These are phyloP conservation scores for Venustaconcha ellipsiformis DNA, from an alignment of 1,140 invertebrate species.

Conservation along the genomic window DNA sequence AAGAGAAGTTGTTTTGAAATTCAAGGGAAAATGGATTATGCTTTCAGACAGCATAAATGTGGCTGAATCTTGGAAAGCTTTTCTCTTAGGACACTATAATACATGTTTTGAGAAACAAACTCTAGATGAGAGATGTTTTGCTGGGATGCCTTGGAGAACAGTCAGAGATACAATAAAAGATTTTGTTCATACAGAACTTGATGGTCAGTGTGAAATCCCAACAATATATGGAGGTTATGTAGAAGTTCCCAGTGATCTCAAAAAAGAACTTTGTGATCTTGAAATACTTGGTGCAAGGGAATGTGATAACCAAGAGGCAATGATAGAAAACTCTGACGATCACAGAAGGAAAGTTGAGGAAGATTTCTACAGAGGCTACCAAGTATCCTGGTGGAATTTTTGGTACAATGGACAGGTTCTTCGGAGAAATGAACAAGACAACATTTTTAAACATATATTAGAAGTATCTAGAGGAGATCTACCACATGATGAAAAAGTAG, in stretches of 20 bases:
- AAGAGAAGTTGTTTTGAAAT: constrained; percentile 31
- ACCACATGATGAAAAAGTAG: too few relatives aligned
- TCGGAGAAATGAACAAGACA: constrained; percentile 20
- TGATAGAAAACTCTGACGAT: background rate
- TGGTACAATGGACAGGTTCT: constrained; percentile 36
- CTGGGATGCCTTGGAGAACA: too few relatives aligned
- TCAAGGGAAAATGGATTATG: too few relatives aligned
- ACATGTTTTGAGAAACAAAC: too few relatives aligned
- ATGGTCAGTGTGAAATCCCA: too few relatives aligned
- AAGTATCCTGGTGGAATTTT: constrained; percentile 41
- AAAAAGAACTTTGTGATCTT: constrained; percentile 35
- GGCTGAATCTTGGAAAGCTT: too few relatives aligned
- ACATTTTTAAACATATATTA: constrained; percentile 12
- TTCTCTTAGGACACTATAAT: too few relatives aligned
- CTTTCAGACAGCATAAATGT: too few relatives aligned
- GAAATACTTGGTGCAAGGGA: constrained; percentile 35
- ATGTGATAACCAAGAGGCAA: constrained; percentile 11
- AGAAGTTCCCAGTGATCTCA: background rate
- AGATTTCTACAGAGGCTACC: constrained; percentile 33
- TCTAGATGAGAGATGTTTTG: too few relatives aligned
- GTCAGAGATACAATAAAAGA: too few relatives aligned
- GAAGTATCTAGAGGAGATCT: background rate
- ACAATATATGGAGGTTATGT: too few relatives aligned
- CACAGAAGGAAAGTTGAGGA: constrained; percentile 23
- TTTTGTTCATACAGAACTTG: too few relatives aligned